Evolutionary conservation across 2,113 vertebrate species (phyloP).

Genomic region (Etia nguti): DNA sequence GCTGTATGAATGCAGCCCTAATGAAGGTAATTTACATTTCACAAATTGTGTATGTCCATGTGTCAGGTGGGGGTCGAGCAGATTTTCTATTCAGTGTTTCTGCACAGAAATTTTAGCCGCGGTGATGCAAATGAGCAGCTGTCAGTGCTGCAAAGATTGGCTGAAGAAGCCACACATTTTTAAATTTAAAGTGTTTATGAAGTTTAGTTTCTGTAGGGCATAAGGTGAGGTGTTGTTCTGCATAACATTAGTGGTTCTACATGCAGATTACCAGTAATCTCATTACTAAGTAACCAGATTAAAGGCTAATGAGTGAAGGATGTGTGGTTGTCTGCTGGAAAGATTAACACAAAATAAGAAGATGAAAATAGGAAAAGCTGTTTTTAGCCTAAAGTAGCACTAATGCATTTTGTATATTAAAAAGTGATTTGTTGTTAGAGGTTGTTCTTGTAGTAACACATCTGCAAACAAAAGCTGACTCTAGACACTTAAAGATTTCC

Average conservation of each 20-base stretch:
- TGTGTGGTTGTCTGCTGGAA: not conserved
- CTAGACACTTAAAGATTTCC: not conserved
- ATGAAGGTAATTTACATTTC: not conserved
- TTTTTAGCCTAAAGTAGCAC: not conserved
- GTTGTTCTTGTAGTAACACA: not conserved
- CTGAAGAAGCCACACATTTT: not conserved
- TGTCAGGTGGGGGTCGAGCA: not conserved
- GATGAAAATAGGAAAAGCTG: not conserved
- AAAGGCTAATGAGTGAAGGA: not conserved
- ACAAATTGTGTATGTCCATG: not conserved
- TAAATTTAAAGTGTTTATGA: not conserved
- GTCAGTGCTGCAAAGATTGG: not conserved
- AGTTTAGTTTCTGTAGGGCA: not conserved
- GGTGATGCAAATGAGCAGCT: conserved; percentile 11
- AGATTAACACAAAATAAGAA: not conserved
- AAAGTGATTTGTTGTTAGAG: not conserved
- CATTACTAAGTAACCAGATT: not conserved
- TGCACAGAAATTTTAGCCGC: not conserved
- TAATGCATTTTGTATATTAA: not conserved
- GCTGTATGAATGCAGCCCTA: not conserved
- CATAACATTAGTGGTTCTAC: not conserved
- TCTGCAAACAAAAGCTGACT: not conserved
- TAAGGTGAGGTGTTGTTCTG: not conserved
- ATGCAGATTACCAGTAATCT: not conserved
- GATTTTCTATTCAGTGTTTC: not conserved